These are phyloP conservation scores for Etheostoma spectabile DNA, from an alignment of 2,113 vertebrate genomes.

Conservation along the genomic window DNA sequence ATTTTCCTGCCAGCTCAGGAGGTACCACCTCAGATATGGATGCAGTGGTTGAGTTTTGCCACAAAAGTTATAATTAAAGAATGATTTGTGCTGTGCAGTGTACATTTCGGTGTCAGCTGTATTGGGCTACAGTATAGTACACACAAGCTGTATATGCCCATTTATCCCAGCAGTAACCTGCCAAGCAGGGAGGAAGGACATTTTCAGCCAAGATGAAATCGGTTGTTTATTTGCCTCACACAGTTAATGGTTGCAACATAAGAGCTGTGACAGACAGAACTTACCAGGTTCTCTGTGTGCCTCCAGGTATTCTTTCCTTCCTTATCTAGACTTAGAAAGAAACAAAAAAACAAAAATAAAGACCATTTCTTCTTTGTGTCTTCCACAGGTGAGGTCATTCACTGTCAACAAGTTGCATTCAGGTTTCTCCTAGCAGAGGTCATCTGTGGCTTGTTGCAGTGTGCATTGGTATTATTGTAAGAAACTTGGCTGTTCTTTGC, in stretches of 20 bases:
- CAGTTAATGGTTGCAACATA: conserved; percentile 34
- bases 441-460: not conserved
- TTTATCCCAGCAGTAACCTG: conserved; percentile 59
- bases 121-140: conserved; percentile 44
- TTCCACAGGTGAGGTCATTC: conserved; percentile 31
- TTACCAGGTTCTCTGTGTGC: conserved; percentile 15
- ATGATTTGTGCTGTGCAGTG: conserved; percentile 73
- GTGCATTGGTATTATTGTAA: conserved; percentile 23
- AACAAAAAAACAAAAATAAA: not conserved
- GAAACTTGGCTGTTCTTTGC: conserved; percentile 16
- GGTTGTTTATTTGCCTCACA: conserved; percentile 71
- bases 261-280: conserved; percentile 15
- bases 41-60: conserved; percentile 8
- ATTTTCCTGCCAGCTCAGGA: conserved; percentile 39
- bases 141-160: conserved; percentile 36
- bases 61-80: conserved; percentile 70
- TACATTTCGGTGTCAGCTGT: conserved; percentile 51
- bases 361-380: conserved; percentile 2
- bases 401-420: conserved; percentile 34
- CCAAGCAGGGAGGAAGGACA: conserved; percentile 30
- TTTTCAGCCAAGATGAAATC: conserved; percentile 60
- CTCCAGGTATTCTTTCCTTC: not conserved
- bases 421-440: not conserved
- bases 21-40: conserved; percentile 17
- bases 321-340: not conserved